Percentiles rank a stretch among this genome's conserved stretches.
phyloP scores from a whole-genome alignment of 2,888 invertebrate species.

The Petrolisthes manimaculis region DNA sequence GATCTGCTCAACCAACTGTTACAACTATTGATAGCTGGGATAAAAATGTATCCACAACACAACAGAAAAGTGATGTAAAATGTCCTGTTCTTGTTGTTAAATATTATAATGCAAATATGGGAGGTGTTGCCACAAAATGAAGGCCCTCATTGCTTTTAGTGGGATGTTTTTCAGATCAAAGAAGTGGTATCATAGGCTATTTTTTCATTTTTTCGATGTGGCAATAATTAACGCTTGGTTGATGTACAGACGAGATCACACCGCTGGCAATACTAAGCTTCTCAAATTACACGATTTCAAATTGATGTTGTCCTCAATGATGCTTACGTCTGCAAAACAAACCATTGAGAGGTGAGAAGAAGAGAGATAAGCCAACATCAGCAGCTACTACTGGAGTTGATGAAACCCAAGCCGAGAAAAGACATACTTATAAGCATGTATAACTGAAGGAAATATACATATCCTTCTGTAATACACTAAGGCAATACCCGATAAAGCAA shows the following conservation, averaged over 20 bases:
- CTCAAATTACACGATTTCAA: slow-evolving; percentile 22
- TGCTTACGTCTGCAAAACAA: slow-evolving; percentile 14
- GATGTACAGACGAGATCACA: slow-evolving; percentile 3
- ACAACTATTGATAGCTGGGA: slow-evolving; percentile 34
- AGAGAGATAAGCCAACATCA: slow-evolving; percentile 24
- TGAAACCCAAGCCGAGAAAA: slow-evolving; percentile 17
- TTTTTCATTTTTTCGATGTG: slow-evolving; percentile 4
- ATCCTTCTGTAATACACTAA: no score
- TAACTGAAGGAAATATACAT: no score
- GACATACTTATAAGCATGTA: neutral
- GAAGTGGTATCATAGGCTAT: neutral
- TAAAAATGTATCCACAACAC: slow-evolving; percentile 31
- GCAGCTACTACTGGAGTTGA: neutral
- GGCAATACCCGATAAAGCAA: slow-evolving; percentile 23
- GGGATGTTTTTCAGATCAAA: slow-evolving; percentile 26
- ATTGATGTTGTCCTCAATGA: neutral
- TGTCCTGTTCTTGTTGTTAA: slow-evolving; percentile 30
- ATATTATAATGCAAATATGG: slow-evolving; percentile 28
- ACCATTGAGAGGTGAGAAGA: slow-evolving; percentile 29
- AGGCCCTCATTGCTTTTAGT: slow-evolving; percentile 27
- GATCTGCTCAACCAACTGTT: slow-evolving; percentile 38
- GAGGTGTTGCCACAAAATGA: slow-evolving; percentile 36
- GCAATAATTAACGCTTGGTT: slow-evolving; percentile 20
- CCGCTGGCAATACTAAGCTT: neutral
- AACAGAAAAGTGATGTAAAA: slow-evolving; percentile 29